Evolutionary conservation across 2,797 vertebrate species (phyloP).

Genomic region (Toxotes lorentzi): DNA sequence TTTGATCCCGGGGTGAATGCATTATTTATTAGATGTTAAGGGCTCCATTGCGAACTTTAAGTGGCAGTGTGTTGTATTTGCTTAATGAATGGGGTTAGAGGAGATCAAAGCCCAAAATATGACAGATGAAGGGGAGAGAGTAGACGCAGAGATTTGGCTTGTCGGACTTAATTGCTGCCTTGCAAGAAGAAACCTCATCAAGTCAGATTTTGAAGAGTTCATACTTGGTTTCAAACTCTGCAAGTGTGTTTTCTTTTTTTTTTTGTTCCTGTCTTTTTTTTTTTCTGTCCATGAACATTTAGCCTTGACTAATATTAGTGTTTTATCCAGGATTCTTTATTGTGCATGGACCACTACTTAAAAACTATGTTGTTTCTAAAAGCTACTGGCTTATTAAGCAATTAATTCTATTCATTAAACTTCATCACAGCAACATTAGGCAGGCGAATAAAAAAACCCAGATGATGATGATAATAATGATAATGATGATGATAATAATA

Average conservation of each 20-base stretch:
- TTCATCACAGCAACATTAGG: neutral
- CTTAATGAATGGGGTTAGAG: conserved; percentile 79
- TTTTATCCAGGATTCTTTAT: conserved; percentile 26
- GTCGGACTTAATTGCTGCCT: conserved; percentile 80
- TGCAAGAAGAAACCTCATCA: conserved; percentile 64
- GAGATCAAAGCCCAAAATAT: conserved; percentile 82
- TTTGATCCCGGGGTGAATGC: conserved; percentile 73
- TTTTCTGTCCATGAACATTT: conserved; percentile 35
- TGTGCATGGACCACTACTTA: neutral
- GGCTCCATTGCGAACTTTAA: conserved; percentile 78
- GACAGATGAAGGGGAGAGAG: conserved; percentile 71
- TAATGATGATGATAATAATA: neutral
- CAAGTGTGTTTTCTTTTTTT: conserved; percentile 15
- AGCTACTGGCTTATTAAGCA: neutral
- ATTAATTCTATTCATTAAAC: neutral
- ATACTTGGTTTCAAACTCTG: conserved; percentile 52
- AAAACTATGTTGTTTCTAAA: neutral
- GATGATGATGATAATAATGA: neutral
- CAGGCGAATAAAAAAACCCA: neutral
- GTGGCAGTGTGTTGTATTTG: conserved; percentile 81
- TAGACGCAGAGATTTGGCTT: conserved; percentile 70
- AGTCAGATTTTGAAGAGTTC: conserved; percentile 67
- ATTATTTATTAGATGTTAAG: conserved; percentile 83
- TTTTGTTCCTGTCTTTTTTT: too few species aligned
- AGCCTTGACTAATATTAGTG: conserved; percentile 25